Conservation (phyloP, 2,888 invertebrate species). For the Aplocera efformata region DNA sequence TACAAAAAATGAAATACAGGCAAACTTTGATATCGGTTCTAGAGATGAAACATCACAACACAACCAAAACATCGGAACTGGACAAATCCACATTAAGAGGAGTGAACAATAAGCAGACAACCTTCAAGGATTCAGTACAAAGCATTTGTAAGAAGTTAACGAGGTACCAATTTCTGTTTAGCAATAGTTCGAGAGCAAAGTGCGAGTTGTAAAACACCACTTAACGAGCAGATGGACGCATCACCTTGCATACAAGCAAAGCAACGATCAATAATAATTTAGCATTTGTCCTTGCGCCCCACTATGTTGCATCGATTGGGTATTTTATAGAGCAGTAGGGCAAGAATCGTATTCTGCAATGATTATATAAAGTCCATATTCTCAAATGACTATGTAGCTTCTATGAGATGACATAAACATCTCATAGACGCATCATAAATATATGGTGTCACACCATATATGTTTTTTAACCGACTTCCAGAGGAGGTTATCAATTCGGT, state of each 20-base stretch:
- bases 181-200: constrained; percentile 31
- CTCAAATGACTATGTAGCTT: no score
- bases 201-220: constrained; percentile 29
- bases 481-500: no score
- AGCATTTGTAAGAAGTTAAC: constrained; percentile 8
- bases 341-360: constrained; percentile 3
- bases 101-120: not conserved
- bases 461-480: no score
- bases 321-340: constrained; percentile 48
- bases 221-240: constrained; percentile 34
- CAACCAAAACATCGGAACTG: no score
- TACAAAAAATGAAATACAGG: no score
- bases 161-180: constrained; percentile 5
- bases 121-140: constrained; percentile 12
- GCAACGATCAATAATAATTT: constrained; percentile 52
- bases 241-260: constrained; percentile 47
- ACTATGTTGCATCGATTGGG: constrained; percentile 52
- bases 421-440: no score
- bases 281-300: constrained; percentile 49
- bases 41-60: no score
- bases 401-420: no score
- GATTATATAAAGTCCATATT: no score
- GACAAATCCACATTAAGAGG: no score
- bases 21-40: no score
- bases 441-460: no score